Conservation (phyloP, 2,797 vertebrate species). For the Bovichtus variegatus region DNA sequence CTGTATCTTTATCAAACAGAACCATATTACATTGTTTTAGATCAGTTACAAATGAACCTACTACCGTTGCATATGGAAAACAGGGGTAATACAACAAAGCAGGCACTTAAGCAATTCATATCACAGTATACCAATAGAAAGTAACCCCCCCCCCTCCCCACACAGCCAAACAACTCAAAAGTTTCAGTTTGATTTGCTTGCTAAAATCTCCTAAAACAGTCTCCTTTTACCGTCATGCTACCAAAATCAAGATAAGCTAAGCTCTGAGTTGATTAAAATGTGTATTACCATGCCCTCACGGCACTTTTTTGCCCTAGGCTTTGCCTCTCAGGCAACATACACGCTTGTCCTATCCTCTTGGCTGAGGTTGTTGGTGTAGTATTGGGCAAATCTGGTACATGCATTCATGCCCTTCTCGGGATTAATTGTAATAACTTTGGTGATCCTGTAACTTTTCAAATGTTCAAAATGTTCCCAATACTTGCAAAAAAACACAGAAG, state of each 20-base stretch:
- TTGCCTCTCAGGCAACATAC: background rate
- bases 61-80: background rate
- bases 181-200: background rate
- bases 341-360: background rate
- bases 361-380: background rate
- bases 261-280: background rate
- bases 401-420: too few relatives aligned
- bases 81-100: slow-evolving; percentile 1
- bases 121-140: background rate
- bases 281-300: background rate
- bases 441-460: too few relatives aligned
- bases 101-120: background rate
- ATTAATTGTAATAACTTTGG: too few relatives aligned
- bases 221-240: background rate
- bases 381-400: too few relatives aligned
- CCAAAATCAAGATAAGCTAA: background rate
- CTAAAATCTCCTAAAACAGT: background rate
- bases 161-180: background rate
- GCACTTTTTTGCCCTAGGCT: background rate
- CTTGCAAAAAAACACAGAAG: background rate
- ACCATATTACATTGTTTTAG: background rate
- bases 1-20: background rate
- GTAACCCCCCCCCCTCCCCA: too few relatives aligned
- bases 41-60: background rate
- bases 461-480: background rate